A percentile compares a stretch with the other conserved stretches of the same genome.
phyloP scores from a whole-genome alignment of 2,797 vertebrate genomes.

The Hippoglossus hippoglossus region DNA sequence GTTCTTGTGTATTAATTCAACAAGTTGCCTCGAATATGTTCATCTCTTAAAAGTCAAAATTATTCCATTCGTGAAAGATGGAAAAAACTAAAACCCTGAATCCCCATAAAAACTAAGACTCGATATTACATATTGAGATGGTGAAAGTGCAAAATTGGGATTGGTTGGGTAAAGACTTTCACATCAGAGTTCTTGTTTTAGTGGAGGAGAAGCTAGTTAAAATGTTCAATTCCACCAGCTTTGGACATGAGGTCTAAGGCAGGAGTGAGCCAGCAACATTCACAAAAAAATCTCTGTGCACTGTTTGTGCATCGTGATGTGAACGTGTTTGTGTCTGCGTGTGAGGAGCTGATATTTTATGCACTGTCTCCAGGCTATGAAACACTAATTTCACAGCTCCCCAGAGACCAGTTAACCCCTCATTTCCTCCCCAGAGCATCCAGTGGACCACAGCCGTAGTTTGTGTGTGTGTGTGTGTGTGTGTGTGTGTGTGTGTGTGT shows the following conservation, averaged over 20 bases:
- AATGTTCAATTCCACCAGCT: background rate
- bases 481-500: slow-evolving; percentile 15
- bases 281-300: slow-evolving; percentile 42
- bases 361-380: slow-evolving; percentile 52
- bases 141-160: no score
- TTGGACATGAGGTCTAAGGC: background rate
- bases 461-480: slow-evolving; percentile 23
- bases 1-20: background rate
- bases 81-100: background rate
- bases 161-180: no score
- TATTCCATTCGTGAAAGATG: background rate
- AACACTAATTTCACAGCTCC: slow-evolving; percentile 60
- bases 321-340: slow-evolving; percentile 40
- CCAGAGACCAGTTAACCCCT: slow-evolving; percentile 73
- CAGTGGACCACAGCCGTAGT: slow-evolving; percentile 43
- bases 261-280: slow-evolving; percentile 3
- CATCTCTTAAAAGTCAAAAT: background rate
- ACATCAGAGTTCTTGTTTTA: no score
- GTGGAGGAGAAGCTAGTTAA: background rate
- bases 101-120: background rate
- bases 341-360: slow-evolving; percentile 53
- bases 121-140: no score
- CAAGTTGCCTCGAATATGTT: background rate
- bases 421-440: slow-evolving; percentile 67
- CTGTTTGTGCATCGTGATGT: slow-evolving; percentile 41